Evolutionary conservation across 2,113 vertebrate species (phyloP).

Genomic region (western clawed frog (Xenopus tropicalis)): UCB_Xtro_10.0 CM004450.2:102521501-102522000

Average conservation of each 20-base stretch:
- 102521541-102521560: no score
- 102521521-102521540: no score
- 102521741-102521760: background rate
- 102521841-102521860: conserved; percentile 81
- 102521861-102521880: conserved; percentile 84
- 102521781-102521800: background rate
- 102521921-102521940: conserved; percentile 98
- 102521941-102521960: conserved; percentile 96
- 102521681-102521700: no score
- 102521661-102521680: no score
- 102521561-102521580: no score
- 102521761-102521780: conserved; percentile 16
- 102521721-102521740: no score
- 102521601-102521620: no score
- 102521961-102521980: conserved; percentile 91
- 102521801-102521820: background rate
- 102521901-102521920: conserved; percentile 98
- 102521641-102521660: no score
- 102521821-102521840: conserved; percentile 10
- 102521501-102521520: no score
- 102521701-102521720: no score
- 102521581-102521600: no score
- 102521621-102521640: no score
- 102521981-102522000: conserved; percentile 96
- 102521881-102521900: conserved; percentile 86